Conservation (phyloP, 2,113 vertebrate genomes). For the Xiphophorus hellerii region DNA sequence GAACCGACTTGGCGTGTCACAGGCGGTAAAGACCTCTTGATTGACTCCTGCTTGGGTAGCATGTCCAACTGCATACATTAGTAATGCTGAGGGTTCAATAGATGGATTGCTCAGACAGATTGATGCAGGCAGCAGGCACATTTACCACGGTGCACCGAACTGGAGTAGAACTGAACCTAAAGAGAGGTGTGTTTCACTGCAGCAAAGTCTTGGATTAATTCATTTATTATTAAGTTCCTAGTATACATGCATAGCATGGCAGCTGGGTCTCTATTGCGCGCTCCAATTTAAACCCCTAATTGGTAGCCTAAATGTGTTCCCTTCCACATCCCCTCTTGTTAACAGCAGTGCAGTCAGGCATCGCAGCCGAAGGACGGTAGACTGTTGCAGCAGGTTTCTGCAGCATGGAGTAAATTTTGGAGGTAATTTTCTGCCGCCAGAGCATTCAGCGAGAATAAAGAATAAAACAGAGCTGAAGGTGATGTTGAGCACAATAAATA, state of each 20-base stretch:
- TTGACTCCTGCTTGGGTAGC: slow-evolving; percentile 79
- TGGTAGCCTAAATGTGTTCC: slow-evolving; percentile 25
- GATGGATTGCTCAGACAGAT: slow-evolving; percentile 57
- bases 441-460: neutral
- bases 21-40: slow-evolving; percentile 75
- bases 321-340: slow-evolving; percentile 8
- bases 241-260: neutral
- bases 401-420: neutral
- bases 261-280: neutral
- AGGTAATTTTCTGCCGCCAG: slow-evolving; percentile 1
- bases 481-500: neutral
- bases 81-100: slow-evolving; percentile 66
- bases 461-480: neutral
- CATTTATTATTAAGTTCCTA: neutral
- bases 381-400: neutral
- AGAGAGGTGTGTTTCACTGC: neutral
- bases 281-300: slow-evolving; percentile 34
- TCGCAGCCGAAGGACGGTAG: neutral
- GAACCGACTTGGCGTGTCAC: slow-evolving; percentile 71
- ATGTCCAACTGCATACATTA: slow-evolving; percentile 77
- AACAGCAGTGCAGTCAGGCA: neutral
- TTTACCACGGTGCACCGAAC: slow-evolving; percentile 34
- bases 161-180: slow-evolving; percentile 14
- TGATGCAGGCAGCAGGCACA: slow-evolving; percentile 44
- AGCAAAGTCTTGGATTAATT: neutral